These are phyloP conservation scores for Gryllus bimaculatus DNA, from an alignment of 1,140 invertebrate species.

Conservation along the genomic window DNA sequence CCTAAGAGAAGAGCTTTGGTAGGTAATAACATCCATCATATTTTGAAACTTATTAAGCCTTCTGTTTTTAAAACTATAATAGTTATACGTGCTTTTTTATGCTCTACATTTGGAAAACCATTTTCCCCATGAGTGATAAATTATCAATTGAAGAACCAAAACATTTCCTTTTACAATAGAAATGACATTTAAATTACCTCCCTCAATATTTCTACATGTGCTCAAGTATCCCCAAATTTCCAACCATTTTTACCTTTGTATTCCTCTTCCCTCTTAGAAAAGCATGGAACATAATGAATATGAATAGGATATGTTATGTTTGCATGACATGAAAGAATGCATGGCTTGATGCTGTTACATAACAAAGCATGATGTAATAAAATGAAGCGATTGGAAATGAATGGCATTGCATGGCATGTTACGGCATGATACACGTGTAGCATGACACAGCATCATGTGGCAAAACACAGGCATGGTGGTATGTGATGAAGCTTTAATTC, in stretches of 20 bases:
- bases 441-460: no score
- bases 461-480: no score
- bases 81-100: no score
- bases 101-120: no score
- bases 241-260: no score
- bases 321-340: neutral
- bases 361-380: neutral
- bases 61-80: neutral
- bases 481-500: no score
- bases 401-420: neutral
- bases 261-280: neutral
- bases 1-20: neutral
- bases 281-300: neutral
- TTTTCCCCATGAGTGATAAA: no score
- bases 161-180: no score
- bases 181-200: no score
- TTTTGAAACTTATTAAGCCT: neutral
- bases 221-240: neutral
- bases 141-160: no score
- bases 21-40: neutral
- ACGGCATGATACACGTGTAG: neutral
- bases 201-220: no score
- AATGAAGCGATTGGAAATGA: neutral
- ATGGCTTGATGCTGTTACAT: neutral
- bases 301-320: neutral